Conservation (phyloP, 2,113 vertebrate species). For the Phrynosoma platyrhinos region DNA sequence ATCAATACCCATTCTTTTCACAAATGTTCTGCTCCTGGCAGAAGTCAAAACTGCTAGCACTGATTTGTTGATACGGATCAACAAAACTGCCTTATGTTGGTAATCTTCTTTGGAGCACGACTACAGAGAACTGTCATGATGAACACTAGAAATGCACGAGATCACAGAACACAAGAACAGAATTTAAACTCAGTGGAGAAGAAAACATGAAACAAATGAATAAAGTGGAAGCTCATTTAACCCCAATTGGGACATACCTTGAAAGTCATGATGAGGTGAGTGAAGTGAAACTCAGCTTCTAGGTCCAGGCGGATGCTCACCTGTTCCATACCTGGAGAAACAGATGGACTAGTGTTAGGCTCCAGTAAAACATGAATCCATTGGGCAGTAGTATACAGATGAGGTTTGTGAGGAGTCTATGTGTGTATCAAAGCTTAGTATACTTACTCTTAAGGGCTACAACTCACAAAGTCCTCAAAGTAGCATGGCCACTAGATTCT, state of each 20-base stretch:
- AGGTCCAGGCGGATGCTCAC: constrained; percentile 85
- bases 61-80: too few species aligned
- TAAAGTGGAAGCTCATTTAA: background rate
- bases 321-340: constrained; percentile 36
- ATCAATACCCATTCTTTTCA: background rate
- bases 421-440: too few species aligned
- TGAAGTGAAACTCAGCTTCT: constrained; percentile 89
- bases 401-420: background rate
- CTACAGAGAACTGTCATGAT: background rate
- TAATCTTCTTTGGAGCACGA: background rate
- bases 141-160: background rate
- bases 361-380: background rate
- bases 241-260: constrained; percentile 75
- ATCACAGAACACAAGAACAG: background rate
- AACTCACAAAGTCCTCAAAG: background rate
- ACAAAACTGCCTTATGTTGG: background rate
- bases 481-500: background rate
- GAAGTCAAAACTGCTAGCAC: background rate
- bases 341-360: background rate
- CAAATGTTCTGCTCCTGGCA: background rate
- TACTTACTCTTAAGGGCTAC: background rate
- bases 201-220: background rate
- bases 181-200: background rate
- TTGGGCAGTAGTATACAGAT: background rate
- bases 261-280: constrained; percentile 93